These are phyloP conservation scores for Campoletis sonorensis DNA, from an alignment of 1,140 invertebrate species.

Conservation along the genomic window DNA sequence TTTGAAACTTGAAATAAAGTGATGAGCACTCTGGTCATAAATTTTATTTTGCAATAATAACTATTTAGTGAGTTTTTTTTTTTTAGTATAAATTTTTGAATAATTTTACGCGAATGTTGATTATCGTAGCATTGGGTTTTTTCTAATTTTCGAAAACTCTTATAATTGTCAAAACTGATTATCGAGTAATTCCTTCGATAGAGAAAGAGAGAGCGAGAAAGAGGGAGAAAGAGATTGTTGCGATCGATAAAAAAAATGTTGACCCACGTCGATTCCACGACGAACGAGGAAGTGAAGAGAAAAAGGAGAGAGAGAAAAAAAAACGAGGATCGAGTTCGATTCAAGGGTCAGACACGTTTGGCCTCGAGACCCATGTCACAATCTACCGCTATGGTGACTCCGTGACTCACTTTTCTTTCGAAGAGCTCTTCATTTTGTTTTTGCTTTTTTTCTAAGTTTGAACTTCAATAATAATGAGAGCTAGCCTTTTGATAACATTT, in stretches of 20 bases:
- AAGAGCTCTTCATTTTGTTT: not conserved
- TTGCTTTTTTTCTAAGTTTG: not conserved
- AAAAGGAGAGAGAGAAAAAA: not conserved
- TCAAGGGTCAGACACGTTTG: constrained; percentile 22
- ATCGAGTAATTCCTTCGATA: not conserved
- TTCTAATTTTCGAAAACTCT: too few species aligned
- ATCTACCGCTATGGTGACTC: constrained; percentile 11
- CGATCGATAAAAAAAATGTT: not conserved
- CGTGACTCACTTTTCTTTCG: constrained; percentile 1
- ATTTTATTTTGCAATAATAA: too few species aligned
- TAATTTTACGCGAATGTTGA: too few species aligned
- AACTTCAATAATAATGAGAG: not conserved
- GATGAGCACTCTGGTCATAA: too few species aligned
- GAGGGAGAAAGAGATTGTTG: not conserved
- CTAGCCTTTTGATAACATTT: not conserved
- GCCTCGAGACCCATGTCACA: constrained; percentile 20
- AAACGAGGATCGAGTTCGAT: constrained; percentile 3
- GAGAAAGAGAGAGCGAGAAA: not conserved
- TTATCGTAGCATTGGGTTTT: too few species aligned
- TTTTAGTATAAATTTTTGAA: too few species aligned
- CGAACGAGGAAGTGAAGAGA: not conserved
- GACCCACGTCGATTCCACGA: not conserved
- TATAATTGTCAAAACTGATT: not conserved
- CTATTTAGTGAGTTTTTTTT: too few species aligned
- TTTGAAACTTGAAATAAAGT: too few species aligned